Evolutionary conservation across 2,888 invertebrate species (phyloP).

Genomic region (Agrenia bidenticulata): DNA sequence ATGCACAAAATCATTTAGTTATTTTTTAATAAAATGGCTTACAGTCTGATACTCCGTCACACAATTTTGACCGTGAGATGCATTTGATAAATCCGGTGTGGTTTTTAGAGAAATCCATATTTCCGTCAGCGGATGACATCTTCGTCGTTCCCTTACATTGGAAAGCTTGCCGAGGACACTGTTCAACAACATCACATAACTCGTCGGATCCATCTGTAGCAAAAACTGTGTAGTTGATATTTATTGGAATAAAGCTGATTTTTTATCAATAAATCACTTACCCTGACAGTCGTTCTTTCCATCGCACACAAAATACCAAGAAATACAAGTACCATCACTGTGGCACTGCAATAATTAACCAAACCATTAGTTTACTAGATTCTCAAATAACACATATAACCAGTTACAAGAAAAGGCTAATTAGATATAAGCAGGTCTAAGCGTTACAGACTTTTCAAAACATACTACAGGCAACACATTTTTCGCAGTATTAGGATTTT

Average conservation of each 20-base stretch:
- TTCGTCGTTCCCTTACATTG: slow-evolving; percentile 55
- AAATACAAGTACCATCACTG: slow-evolving; percentile 80
- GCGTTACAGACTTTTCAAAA: too few species aligned
- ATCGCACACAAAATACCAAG: slow-evolving; percentile 92
- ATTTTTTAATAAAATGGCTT: too few species aligned
- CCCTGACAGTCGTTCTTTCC: slow-evolving; percentile 72
- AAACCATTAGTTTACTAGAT: neutral
- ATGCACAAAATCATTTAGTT: too few species aligned
- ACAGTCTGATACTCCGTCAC: slow-evolving; percentile 69
- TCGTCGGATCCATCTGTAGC: slow-evolving; percentile 80
- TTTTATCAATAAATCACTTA: slow-evolving; percentile 10
- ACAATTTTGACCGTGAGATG: slow-evolving; percentile 75
- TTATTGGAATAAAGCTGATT: slow-evolving; percentile 5
- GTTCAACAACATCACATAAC: slow-evolving; percentile 66
- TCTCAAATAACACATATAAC: too few species aligned
- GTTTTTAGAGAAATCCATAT: slow-evolving; percentile 40
- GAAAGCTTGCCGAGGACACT: slow-evolving; percentile 58
- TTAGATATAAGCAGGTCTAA: too few species aligned
- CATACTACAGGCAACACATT: too few species aligned
- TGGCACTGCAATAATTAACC: slow-evolving; percentile 81
- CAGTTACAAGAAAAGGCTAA: too few species aligned
- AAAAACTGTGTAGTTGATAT: neutral
- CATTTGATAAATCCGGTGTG: slow-evolving; percentile 58
- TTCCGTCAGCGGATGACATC: slow-evolving; percentile 21
- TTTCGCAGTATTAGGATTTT: too few species aligned